Percentiles rank a stretch among this genome's conserved stretches.
Conservation (phyloP, 2,888 invertebrate genomes). For the Pycnomerus fuliginosus region DNA sequence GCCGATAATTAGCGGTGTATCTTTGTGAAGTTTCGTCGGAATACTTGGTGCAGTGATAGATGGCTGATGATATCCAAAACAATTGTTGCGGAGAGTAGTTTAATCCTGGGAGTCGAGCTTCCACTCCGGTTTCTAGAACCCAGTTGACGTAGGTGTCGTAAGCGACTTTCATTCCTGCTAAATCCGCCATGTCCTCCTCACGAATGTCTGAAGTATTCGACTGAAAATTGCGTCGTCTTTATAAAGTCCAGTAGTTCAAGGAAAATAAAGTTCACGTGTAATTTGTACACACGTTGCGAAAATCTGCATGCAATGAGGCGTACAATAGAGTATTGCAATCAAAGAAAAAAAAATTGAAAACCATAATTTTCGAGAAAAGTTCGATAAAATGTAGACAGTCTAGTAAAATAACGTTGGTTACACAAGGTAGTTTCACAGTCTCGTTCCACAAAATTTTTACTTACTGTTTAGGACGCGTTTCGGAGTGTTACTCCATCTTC, state of each 20-base stretch:
- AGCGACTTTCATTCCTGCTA: slow-evolving; percentile 87
- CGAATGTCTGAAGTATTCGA: slow-evolving; percentile 30
- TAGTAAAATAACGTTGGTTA: too few relatives aligned
- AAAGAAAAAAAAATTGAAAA: too few relatives aligned
- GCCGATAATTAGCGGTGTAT: slow-evolving; percentile 70
- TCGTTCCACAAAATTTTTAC: too few relatives aligned
- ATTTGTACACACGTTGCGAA: background rate
- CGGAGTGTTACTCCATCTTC: too few relatives aligned
- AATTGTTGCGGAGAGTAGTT: slow-evolving; percentile 65
- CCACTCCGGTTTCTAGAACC: slow-evolving; percentile 61
- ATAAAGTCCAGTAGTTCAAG: background rate
- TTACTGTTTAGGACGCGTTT: too few relatives aligned
- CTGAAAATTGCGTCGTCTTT: slow-evolving; percentile 28
- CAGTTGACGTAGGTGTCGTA: slow-evolving; percentile 79
- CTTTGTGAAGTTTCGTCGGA: slow-evolving; percentile 60
- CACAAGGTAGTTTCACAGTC: too few relatives aligned
- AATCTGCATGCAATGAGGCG: too few relatives aligned
- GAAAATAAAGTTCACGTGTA: background rate
- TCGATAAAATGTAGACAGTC: too few relatives aligned
- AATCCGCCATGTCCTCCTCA: slow-evolving; percentile 85
- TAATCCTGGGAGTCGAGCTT: slow-evolving; percentile 67
- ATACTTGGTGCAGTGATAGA: slow-evolving; percentile 83
- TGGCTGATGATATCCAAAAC: slow-evolving; percentile 82
- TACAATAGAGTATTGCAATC: too few relatives aligned
- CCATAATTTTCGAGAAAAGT: too few relatives aligned